Base-by-base conservation (phyloP, 2,888 invertebrate genomes). In the Fabriciana adippe region DNA sequence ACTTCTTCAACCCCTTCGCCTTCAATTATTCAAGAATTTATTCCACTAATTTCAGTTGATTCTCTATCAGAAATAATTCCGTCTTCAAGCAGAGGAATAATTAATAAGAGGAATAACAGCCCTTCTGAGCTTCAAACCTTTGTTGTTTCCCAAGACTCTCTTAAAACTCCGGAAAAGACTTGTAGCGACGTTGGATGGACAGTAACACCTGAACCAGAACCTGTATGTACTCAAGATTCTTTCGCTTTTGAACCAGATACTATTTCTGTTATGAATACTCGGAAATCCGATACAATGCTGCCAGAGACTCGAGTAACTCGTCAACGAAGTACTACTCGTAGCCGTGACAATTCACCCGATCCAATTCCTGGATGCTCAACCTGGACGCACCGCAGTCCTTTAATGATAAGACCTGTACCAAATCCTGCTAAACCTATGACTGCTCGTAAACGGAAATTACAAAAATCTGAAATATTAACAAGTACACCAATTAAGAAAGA, bases 401-500 rank as follows among this genome's bases (percentile, higher is more conserved):
- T 73, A 51, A 57, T 70, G 35, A 68, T 72, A 48, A 72, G 72
- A 68, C 72, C 72, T 66, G 72, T 75, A 41, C 75, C 71, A 70
- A 69, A 72, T 68, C 71, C 69, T 70, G 71, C 57, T 63, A 72
- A 73, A 72, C 53, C 72, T 64, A 31, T 31, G 31, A 31, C 31
- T 6, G 6, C 31, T 1, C 31, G 31, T 31, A 31, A 31, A 31
- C 31, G 31, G 6, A 31, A 31, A 31, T 31, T 31, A 31, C 31
- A 31, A 31, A 31, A 67, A 56, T 67, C 62, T 41, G 55, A 67
- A 62, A 67, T 67, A 56, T 67, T 66, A 55, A 67, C 74, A 31
- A 74, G 73, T 72, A 73, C 72, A 14, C 72, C 72, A 59, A 71
- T 73, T 68, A 68, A 73, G 68, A 68, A 72, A 75, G 57, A 74